These are phyloP conservation scores for Montipora capitata DNA, from an alignment of 92 coral and sea anemone species.

Conservation along the genomic window DNA sequence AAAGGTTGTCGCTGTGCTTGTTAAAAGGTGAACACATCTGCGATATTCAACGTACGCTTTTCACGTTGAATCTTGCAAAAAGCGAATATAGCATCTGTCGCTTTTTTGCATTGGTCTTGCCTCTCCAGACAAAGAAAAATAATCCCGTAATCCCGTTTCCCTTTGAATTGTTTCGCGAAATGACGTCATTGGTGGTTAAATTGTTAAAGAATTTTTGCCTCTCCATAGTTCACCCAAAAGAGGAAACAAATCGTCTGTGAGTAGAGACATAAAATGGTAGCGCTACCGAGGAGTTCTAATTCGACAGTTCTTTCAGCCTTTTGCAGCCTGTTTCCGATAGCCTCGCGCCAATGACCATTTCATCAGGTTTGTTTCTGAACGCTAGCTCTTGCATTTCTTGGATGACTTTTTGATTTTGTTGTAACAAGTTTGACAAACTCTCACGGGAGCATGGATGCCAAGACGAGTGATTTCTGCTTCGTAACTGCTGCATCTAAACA, in stretches of 20 bases:
- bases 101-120: too few species aligned
- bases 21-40: not conserved
- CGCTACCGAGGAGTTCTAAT: not conserved
- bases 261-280: too few species aligned
- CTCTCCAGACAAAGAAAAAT: too few species aligned
- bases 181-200: too few species aligned
- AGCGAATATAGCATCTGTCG: too few species aligned
- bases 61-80: too few species aligned
- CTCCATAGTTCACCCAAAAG: too few species aligned
- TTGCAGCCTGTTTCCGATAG: not conserved
- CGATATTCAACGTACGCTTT: not conserved
- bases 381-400: slow-evolving; percentile 42
- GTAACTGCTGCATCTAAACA: slow-evolving; percentile 88
- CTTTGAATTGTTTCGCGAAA: too few species aligned
- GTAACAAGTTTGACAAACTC: slow-evolving; percentile 91
- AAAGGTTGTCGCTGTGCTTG: too few species aligned
- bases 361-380: not conserved
- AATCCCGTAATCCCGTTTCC: too few species aligned
- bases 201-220: too few species aligned
- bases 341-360: not conserved
- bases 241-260: too few species aligned
- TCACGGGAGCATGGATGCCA: slow-evolving; percentile 87
- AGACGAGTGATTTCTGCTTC: slow-evolving; percentile 84
- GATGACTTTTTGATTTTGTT: slow-evolving; percentile 71
- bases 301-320: not conserved